Evolutionary conservation across 2,113 vertebrate genomes (phyloP).

Genomic region (Nerophis ophidion): DNA sequence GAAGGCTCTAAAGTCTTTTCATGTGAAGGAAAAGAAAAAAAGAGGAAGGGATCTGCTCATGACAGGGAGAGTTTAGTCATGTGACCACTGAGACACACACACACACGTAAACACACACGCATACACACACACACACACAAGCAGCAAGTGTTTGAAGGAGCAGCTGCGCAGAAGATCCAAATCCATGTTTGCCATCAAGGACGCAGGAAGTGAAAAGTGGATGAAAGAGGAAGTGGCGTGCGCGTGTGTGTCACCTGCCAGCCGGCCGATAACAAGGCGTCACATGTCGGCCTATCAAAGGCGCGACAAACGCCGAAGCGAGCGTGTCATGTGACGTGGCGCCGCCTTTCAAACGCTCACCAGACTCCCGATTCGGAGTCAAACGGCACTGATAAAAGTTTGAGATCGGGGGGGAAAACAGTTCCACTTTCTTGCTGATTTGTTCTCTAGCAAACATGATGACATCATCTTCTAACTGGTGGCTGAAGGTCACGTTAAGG

Average conservation of each 20-base stretch:
- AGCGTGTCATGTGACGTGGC: slow-evolving; percentile 64
- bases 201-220: slow-evolving; percentile 50
- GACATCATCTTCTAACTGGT: too few species aligned
- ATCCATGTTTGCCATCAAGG: slow-evolving; percentile 33
- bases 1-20: slow-evolving; percentile 62
- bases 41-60: too few species aligned
- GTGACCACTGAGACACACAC: slow-evolving; percentile 51
- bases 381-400: slow-evolving; percentile 23
- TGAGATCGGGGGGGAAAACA: slow-evolving; percentile 18
- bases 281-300: slow-evolving; percentile 68
- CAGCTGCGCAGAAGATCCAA: slow-evolving; percentile 51
- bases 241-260: slow-evolving; percentile 67
- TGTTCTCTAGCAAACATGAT: neutral
- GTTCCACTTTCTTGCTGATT: slow-evolving; percentile 20
- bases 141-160: slow-evolving; percentile 51
- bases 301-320: slow-evolving; percentile 65
- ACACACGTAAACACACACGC: slow-evolving; percentile 36
- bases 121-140: slow-evolving; percentile 31
- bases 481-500: too few species aligned
- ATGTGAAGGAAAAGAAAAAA: slow-evolving; percentile 36
- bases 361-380: slow-evolving; percentile 29
- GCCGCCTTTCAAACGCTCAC: slow-evolving; percentile 42
- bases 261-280: slow-evolving; percentile 57
- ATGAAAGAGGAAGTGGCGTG: slow-evolving; percentile 43
- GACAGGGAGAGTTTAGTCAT: slow-evolving; percentile 29